phyloP scores from a whole-genome alignment of 2,888 invertebrate species.

The Trachelus stipa region DNA sequence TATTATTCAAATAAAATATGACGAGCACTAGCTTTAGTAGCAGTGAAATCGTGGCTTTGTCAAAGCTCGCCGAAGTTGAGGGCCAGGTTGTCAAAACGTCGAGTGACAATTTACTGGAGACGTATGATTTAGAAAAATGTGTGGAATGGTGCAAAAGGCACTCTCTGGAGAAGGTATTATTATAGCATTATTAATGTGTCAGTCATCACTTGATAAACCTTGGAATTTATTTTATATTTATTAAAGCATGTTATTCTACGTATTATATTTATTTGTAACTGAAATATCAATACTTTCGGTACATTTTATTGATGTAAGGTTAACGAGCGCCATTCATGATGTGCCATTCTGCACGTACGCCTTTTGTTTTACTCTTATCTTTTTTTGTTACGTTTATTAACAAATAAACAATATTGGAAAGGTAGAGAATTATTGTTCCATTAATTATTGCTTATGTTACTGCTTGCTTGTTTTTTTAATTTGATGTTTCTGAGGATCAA shows the following conservation, averaged over 20 bases:
- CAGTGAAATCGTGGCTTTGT: conserved; percentile 15
- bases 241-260: conserved; percentile 29
- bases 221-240: neutral
- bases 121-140: conserved; percentile 74
- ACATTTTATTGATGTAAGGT: neutral
- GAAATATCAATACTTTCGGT: neutral
- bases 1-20: conserved; percentile 12
- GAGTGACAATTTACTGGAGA: conserved; percentile 57
- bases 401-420: neutral
- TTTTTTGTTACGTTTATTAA: neutral
- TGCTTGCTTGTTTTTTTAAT: neutral
- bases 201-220: neutral
- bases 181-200: conserved; percentile 10
- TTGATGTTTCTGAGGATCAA: neutral
- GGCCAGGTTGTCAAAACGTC: conserved; percentile 12
- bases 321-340: neutral
- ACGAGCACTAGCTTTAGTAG: conserved; percentile 19
- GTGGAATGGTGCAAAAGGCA: conserved; percentile 78
- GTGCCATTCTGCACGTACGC: conserved; percentile 12
- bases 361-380: neutral
- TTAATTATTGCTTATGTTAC: neutral
- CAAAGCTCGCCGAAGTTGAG: conserved; percentile 17
- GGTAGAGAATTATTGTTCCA: neutral
- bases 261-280: conserved; percentile 1
- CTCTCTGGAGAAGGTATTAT: conserved; percentile 74